Percentiles rank a stretch among this genome's conserved stretches.
Evolutionary conservation across 2,888 invertebrate species (phyloP).

Genomic region (Lutraria lutraria): DNA sequence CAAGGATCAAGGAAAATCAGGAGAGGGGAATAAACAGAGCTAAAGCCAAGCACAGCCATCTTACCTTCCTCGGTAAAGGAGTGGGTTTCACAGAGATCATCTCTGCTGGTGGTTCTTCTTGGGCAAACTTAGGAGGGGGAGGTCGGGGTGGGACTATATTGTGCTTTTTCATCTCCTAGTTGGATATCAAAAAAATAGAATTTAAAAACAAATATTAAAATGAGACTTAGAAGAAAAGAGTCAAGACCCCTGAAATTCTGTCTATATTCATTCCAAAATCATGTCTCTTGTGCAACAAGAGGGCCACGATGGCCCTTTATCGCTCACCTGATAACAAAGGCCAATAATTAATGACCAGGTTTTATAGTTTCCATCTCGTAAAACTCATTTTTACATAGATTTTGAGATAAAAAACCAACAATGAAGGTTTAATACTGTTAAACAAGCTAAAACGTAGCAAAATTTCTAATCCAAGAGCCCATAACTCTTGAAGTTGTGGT

Average conservation of each 20-base stretch:
- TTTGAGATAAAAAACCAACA: no score
- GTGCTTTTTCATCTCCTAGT: slow-evolving; percentile 76
- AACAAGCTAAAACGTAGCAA: no score
- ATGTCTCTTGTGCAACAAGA: not conserved
- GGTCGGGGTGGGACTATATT: slow-evolving; percentile 82
- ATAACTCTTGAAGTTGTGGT: no score
- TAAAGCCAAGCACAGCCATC: slow-evolving; percentile 39
- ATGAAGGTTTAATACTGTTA: no score
- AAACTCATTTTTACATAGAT: no score
- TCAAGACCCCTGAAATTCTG: not conserved
- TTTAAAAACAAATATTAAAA: not conserved
- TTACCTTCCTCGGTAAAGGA: slow-evolving; percentile 79
- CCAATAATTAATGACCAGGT: no score
- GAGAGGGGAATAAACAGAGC: slow-evolving; percentile 1
- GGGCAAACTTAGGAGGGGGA: slow-evolving; percentile 82
- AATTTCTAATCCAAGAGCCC: no score
- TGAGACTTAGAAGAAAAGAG: not conserved
- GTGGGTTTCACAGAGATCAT: slow-evolving; percentile 71
- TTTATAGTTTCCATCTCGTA: no score
- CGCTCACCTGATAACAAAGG: no score
- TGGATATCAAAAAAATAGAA: slow-evolving; percentile 11
- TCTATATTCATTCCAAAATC: not conserved
- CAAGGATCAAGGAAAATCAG: not conserved
- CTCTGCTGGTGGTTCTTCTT: slow-evolving; percentile 60
- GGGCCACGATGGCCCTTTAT: no score